Conservation (phyloP, 2,888 invertebrate species). For the Suillia variegata region DNA sequence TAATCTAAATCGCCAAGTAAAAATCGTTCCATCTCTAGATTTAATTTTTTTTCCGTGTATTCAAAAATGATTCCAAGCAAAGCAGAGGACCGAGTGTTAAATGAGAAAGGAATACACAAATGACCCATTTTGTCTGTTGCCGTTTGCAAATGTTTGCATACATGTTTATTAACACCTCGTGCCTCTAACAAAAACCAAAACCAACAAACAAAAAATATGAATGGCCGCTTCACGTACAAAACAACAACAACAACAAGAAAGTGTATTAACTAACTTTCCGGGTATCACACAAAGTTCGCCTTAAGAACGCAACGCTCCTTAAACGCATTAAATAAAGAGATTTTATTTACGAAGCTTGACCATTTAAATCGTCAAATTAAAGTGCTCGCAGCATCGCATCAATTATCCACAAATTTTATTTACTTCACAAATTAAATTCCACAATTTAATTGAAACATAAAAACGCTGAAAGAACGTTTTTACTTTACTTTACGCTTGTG, state of each 20-base stretch:
- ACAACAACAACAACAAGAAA: no score
- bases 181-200: background rate
- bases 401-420: background rate
- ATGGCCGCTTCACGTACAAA: no score
- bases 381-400: background rate
- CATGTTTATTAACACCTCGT: constrained; percentile 9
- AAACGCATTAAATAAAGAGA: no score
- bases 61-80: background rate
- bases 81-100: background rate
- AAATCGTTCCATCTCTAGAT: no score
- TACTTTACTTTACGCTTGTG: no score
- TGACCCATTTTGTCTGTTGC: constrained; percentile 14
- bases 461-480: background rate
- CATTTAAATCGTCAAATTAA: background rate
- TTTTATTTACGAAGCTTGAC: background rate
- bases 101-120: constrained; percentile 4
- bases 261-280: no score
- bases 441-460: background rate
- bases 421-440: background rate
- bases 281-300: no score
- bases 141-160: background rate
- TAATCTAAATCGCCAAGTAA: no score
- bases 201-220: background rate
- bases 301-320: no score
- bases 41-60: constrained; percentile 4